Evolutionary conservation across 2,797 vertebrate genomes (phyloP).

Genomic region (Xyrichtys novacula): DNA sequence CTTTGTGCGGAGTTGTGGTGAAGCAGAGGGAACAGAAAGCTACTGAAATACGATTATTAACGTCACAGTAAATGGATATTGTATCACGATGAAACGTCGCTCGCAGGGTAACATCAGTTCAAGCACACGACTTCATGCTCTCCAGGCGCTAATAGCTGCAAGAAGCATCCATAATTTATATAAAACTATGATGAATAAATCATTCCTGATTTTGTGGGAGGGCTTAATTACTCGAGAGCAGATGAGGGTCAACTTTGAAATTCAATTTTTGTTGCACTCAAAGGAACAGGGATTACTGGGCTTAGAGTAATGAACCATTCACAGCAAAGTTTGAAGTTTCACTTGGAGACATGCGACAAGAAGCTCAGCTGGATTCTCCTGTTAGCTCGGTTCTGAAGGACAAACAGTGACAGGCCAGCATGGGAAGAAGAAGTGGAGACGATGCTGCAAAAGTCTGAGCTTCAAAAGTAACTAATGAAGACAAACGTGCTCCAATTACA

Average conservation of each 20-base stretch:
- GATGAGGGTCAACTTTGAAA: conserved; percentile 60
- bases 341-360: neutral
- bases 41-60: conserved; percentile 34
- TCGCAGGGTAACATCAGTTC: conserved; percentile 27
- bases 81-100: conserved; percentile 23
- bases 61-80: conserved; percentile 23
- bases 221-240: conserved; percentile 52
- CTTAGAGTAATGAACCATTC: conserved; percentile 11
- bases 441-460: too few species aligned
- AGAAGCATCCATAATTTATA: conserved; percentile 57
- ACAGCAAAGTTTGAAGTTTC: neutral
- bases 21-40: conserved; percentile 35
- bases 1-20: too few species aligned
- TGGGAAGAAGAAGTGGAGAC: too few species aligned
- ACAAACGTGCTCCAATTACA: too few species aligned
- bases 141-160: conserved; percentile 30
- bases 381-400: neutral
- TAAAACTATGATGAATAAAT: conserved; percentile 52
- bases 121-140: conserved; percentile 29
- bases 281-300: neutral
- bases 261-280: conserved; percentile 41
- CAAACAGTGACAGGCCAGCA: too few species aligned
- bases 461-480: too few species aligned
- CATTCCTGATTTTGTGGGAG: conserved; percentile 48
- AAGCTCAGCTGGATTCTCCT: neutral